These are phyloP conservation scores for Notamacropus eugenii DNA, from an alignment of 2,797 vertebrate species.

Conservation along the genomic window DNA sequence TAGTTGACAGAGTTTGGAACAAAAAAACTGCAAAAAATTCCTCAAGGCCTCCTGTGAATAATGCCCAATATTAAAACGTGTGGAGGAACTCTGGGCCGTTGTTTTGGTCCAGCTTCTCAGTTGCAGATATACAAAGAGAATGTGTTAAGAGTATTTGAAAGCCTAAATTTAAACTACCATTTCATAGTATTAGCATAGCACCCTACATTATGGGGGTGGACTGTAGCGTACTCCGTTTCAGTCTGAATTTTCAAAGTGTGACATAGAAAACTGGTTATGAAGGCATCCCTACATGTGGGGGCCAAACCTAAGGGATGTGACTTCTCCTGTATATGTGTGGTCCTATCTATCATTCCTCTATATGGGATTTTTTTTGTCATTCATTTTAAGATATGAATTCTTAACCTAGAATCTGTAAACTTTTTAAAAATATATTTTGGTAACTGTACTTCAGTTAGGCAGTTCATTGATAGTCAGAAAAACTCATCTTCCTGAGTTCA, in stretches of 20 bases:
- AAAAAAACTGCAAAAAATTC: neutral
- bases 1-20: neutral
- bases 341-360: neutral
- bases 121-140: neutral
- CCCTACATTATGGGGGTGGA: neutral
- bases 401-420: neutral
- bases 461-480: neutral
- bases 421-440: neutral
- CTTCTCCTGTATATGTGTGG: neutral
- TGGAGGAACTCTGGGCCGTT: neutral
- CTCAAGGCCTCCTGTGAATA: neutral
- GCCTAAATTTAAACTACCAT: neutral
- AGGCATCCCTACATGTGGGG: fast-evolving
- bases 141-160: neutral
- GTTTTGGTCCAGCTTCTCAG: neutral
- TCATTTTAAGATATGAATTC: neutral
- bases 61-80: neutral
- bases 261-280: neutral
- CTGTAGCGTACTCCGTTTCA: neutral
- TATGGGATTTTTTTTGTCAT: neutral
- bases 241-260: neutral
- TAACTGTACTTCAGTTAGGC: neutral
- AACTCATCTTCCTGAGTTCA: neutral
- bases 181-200: neutral
- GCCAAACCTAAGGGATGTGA: too few species aligned